Conservation (phyloP, 2,888 invertebrate species). For the Cephus rjabovi region DNA sequence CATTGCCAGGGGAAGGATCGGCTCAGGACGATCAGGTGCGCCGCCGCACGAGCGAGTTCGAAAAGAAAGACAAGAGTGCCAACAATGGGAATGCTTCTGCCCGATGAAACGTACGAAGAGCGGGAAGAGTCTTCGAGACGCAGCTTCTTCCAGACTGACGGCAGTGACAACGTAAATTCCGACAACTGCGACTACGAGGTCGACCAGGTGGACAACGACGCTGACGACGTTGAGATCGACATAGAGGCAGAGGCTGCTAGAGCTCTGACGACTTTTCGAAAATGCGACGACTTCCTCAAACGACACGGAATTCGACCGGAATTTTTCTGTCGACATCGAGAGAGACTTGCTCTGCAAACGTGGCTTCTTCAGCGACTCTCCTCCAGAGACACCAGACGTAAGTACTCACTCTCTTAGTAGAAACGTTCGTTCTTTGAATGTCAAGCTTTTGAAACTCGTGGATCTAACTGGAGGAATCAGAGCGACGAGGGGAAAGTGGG, state of each 20-base stretch:
- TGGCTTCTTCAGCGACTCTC: constrained; percentile 53
- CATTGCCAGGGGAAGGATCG: no score
- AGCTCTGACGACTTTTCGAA: constrained; percentile 68
- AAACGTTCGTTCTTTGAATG: neutral
- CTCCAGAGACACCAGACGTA: constrained; percentile 23
- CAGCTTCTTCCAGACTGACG: constrained; percentile 37
- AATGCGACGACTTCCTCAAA: constrained; percentile 74
- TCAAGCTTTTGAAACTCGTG: no score
- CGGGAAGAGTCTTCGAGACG: constrained; percentile 46
- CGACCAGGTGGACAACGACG: constrained; percentile 24
- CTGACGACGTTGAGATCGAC: constrained; percentile 42
- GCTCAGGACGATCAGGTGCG: no score
- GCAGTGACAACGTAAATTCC: no score
- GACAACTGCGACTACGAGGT: neutral
- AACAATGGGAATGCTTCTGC: constrained; percentile 74
- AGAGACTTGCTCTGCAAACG: constrained; percentile 61
- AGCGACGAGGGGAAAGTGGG: neutral
- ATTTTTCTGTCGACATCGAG: constrained; percentile 80
- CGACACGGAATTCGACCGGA: constrained; percentile 79
- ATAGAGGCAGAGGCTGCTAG: constrained; percentile 52
- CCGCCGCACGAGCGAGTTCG: no score
- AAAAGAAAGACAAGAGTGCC: no score
- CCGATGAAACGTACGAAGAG: constrained; percentile 84
- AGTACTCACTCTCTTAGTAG: no score
- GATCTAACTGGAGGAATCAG: neutral